These are phyloP conservation scores for Nyctibius bracteatus DNA, from an alignment of 2,113 vertebrate genomes.

Conservation along the genomic window DNA sequence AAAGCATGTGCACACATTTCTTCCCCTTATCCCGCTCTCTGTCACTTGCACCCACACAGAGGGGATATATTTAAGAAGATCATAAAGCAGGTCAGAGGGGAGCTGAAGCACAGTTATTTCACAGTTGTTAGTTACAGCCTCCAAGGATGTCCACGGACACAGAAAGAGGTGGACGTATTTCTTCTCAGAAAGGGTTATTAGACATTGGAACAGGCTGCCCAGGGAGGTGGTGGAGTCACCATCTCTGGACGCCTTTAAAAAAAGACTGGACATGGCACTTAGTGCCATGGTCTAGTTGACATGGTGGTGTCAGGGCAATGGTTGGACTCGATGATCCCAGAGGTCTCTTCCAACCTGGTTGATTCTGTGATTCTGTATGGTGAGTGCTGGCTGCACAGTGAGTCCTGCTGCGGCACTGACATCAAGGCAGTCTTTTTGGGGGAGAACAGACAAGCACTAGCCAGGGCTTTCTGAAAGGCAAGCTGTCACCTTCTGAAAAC, in stretches of 20 bases:
- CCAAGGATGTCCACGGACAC: background rate
- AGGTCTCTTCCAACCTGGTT: no score
- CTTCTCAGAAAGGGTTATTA: no score
- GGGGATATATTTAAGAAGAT: background rate
- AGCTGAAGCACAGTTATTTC: background rate
- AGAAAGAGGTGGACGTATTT: accelerated
- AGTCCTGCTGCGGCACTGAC: background rate
- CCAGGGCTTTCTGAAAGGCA: background rate
- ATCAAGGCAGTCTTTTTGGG: background rate
- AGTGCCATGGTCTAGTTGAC: no score
- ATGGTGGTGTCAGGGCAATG: no score
- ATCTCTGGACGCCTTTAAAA: no score
- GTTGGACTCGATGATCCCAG: no score
- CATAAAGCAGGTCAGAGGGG: background rate
- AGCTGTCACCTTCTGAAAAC: background rate
- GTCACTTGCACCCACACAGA: background rate
- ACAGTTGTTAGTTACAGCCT: background rate
- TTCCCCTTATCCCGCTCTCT: background rate
- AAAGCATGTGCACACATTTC: background rate
- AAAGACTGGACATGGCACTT: no score
- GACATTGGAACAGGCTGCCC: no score
- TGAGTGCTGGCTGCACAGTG: background rate
- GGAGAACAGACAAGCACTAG: background rate
- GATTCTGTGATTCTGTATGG: no score
- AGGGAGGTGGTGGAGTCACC: no score